Evolutionary conservation across 2,888 invertebrate genomes (phyloP).

Genomic region (Gonocerus acuteangulatus): DNA sequence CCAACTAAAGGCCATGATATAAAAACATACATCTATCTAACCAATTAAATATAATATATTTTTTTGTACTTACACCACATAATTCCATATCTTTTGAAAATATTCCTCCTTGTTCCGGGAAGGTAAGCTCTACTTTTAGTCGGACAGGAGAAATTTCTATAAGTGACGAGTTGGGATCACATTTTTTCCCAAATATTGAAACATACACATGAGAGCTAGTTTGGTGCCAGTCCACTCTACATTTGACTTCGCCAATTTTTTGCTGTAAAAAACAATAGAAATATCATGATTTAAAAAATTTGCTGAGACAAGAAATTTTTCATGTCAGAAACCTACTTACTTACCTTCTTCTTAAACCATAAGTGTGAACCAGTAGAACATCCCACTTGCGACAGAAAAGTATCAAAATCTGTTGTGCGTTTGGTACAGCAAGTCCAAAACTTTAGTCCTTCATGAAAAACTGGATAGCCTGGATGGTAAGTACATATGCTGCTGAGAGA

Average conservation of each 20-base stretch:
- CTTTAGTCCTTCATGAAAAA: slow-evolving; percentile 95
- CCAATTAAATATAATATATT: neutral
- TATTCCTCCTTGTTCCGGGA: slow-evolving; percentile 65
- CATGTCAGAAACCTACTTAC: neutral
- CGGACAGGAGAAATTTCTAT: slow-evolving; percentile 80
- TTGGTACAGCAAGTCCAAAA: slow-evolving; percentile 95
- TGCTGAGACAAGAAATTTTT: too few relatives aligned
- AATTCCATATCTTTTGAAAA: slow-evolving; percentile 73
- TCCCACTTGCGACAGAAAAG: slow-evolving; percentile 85
- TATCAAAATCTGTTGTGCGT: slow-evolving; percentile 86
- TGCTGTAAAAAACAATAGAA: slow-evolving; percentile 41
- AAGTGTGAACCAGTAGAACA: slow-evolving; percentile 77
- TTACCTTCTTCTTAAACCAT: slow-evolving; percentile 69
- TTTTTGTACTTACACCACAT: slow-evolving; percentile 59
- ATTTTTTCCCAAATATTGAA: slow-evolving; percentile 84
- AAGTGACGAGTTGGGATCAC: slow-evolving; percentile 65
- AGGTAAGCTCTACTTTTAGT: slow-evolving; percentile 63
- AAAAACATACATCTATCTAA: too few relatives aligned
- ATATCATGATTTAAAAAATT: neutral
- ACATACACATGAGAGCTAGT: slow-evolving; percentile 76
- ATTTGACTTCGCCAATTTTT: slow-evolving; percentile 53
- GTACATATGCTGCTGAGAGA: slow-evolving; percentile 58
- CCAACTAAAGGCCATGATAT: too few relatives aligned
- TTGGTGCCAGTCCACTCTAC: slow-evolving; percentile 94
- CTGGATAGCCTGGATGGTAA: slow-evolving; percentile 79